Percentiles rank a stretch among this genome's conserved stretches.
Conservation (phyloP, 2,797 vertebrate genomes). For the Sebastolobus altivelis region DNA sequence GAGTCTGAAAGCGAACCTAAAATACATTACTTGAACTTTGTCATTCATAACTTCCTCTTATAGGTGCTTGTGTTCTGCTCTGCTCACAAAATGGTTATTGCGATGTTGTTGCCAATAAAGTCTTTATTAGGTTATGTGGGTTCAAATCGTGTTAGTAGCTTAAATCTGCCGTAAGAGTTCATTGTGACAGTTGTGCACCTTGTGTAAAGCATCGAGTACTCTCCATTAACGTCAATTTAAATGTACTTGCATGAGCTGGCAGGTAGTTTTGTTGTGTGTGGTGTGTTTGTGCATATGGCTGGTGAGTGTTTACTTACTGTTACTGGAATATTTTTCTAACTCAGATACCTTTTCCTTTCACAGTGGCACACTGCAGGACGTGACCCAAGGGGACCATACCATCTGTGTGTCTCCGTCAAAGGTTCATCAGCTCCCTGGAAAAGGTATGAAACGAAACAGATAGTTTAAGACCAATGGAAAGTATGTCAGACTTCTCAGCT, state of each 20-base stretch:
- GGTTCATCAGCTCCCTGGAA: accelerated
- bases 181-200: neutral
- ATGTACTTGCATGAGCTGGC: neutral
- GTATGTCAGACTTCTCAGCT: no score
- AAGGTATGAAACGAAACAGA: conserved; percentile 30
- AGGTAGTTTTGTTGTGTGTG: neutral
- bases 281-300: neutral
- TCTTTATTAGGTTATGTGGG: neutral
- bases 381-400: neutral
- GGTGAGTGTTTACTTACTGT: neutral
- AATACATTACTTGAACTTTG: neutral
- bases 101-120: neutral
- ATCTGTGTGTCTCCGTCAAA: neutral
- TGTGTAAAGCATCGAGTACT: neutral
- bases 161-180: neutral
- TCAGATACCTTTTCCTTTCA: neutral
- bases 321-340: neutral
- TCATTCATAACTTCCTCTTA: neutral
- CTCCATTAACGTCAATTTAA: neutral
- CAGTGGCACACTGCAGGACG: conserved; percentile 54
- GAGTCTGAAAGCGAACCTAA: neutral
- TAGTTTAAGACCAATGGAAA: neutral
- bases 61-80: neutral
- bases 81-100: neutral
- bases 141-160: neutral